Base-by-base conservation (phyloP, 2,888 invertebrate genomes). In the Escarpia spicata region DNA sequence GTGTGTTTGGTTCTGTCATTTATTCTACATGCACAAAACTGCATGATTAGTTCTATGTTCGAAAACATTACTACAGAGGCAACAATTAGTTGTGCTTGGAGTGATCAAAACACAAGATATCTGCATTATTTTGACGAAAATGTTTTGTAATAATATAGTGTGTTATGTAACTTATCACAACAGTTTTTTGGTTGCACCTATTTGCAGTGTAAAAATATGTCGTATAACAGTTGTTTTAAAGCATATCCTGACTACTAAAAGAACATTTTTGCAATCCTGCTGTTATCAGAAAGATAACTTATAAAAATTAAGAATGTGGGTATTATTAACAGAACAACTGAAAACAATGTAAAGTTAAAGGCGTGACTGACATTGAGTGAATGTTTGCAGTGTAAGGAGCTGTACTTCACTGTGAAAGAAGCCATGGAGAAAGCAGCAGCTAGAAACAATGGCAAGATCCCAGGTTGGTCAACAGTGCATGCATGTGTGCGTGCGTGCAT, bases 341-440 rank as follows among this genome's bases (percentile, higher is more conserved):
- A 75, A 15, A n/a, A 75, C 2, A 52, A 6, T 75, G 75, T 75
- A 75, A 26, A 75, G 52, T 75, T 75, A 26, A 75, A 26, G 75
- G 75, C 3, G 75, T n/a, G 75, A 26, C 6, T 58, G 60, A 92
- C 92, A 60, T n/a, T 75, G 75, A 75, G 19, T 58, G 12, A 45
- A 31, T 92, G 43, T 93, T 97, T 97, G 92, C 97, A 99, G 99
- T 99, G 99, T 97, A 98, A 99, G 97, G 99, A 99, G 96, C 97
- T 99, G 93, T 99, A 99, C 97, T 99, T 99, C 97, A 98, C 99
- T 96, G 99, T 99, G 95, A 99, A 99, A 97, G 98, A 99, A 95
- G 98, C 99, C 26, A 99, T 99, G 99, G 99, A 99, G 97, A 97
- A 97, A 94, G 98, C 98, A 3, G 98, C 97, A 1, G 97, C 97